Evolutionary conservation across 2,888 invertebrate genomes (phyloP).

Genomic region (Automeris io): DNA sequence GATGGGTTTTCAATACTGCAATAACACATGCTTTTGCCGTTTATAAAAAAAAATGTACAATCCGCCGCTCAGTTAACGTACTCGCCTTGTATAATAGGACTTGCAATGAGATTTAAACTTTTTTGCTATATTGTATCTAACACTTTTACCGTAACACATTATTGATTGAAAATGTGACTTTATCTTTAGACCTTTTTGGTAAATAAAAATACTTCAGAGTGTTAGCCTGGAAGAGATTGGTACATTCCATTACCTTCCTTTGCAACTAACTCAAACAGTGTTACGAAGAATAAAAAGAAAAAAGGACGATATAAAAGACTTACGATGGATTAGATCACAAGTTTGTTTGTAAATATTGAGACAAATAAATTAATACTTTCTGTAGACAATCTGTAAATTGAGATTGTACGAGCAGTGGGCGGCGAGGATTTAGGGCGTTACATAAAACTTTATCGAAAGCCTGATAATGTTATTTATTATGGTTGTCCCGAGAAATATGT

Average conservation of each 20-base stretch:
- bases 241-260: too few species aligned
- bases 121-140: neutral
- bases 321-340: too few species aligned
- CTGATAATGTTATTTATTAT: slow-evolving; percentile 1
- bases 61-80: slow-evolving; percentile 2
- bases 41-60: slow-evolving; percentile 6
- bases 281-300: too few species aligned
- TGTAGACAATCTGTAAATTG: neutral
- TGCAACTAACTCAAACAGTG: too few species aligned
- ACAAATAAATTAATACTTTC: slow-evolving; percentile 2
- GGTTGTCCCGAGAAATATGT: neutral
- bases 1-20: slow-evolving; percentile 51
- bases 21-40: slow-evolving; percentile 49
- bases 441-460: slow-evolving; percentile 2
- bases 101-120: neutral
- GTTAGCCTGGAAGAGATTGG: too few species aligned
- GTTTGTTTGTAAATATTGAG: too few species aligned
- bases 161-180: too few species aligned
- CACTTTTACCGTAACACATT: too few species aligned
- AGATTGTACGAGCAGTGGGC: neutral
- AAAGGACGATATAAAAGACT: too few species aligned
- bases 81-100: neutral
- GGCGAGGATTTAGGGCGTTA: neutral
- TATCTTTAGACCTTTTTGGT: too few species aligned
- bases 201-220: too few species aligned